Conservation (phyloP, 64 coral and sea anemone genomes). For the Actinia equina region DNA sequence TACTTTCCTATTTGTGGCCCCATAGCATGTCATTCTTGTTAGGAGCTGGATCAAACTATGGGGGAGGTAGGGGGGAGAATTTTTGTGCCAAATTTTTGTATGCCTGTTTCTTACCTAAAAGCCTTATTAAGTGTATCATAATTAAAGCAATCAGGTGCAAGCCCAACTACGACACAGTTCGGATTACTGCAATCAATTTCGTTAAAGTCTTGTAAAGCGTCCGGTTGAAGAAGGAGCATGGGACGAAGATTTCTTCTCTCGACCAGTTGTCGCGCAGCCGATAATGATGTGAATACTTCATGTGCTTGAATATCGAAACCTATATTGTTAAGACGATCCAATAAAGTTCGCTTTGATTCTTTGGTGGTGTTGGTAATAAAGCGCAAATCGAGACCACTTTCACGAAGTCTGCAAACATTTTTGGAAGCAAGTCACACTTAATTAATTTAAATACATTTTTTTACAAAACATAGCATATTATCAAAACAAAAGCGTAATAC, state of each 20-base stretch:
- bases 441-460: background rate
- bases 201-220: constrained; percentile 72
- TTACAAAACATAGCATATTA: background rate
- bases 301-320: constrained; percentile 81
- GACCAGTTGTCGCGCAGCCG: constrained; percentile 69
- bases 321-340: constrained; percentile 54
- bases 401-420: constrained; percentile 50
- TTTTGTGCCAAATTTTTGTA: too few species aligned
- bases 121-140: constrained; percentile 87
- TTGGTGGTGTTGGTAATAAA: constrained; percentile 98
- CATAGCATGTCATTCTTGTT: too few species aligned
- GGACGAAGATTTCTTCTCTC: constrained; percentile 64
- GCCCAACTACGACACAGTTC: constrained; percentile 85
- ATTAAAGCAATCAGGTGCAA: constrained; percentile 82
- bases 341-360: constrained; percentile 80
- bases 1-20: too few species aligned
- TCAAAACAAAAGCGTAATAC: background rate
- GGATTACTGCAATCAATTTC: constrained; percentile 66
- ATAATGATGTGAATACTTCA: constrained; percentile 93
- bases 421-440: background rate
- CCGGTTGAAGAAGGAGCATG: constrained; percentile 60
- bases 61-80: too few species aligned
- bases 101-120: constrained; percentile 54
- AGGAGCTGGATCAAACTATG: too few species aligned
- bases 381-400: constrained; percentile 64